Conservation (phyloP, 2,888 invertebrate genomes). For the Pterostichus niger region DNA sequence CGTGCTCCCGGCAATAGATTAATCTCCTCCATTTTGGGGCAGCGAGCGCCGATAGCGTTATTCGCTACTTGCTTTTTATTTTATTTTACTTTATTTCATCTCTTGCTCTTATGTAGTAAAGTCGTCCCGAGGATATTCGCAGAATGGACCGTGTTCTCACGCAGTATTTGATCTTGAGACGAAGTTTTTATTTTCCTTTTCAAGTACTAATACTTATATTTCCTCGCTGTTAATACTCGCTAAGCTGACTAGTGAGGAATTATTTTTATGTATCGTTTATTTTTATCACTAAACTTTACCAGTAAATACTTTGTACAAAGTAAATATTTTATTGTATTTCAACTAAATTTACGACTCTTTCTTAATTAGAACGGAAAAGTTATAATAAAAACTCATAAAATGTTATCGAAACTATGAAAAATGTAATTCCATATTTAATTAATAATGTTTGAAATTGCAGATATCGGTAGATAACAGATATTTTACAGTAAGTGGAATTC, state of each 20-base stretch:
- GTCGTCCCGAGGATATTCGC: slow-evolving; percentile 49
- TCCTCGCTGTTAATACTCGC: slow-evolving; percentile 29
- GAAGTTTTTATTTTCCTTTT: slow-evolving; percentile 52
- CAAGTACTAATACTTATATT: slow-evolving; percentile 66
- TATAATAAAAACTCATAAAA: too few species aligned
- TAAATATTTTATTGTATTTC: too few species aligned
- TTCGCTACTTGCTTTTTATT: slow-evolving; percentile 40
- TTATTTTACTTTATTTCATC: slow-evolving; percentile 54
- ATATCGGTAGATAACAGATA: too few species aligned
- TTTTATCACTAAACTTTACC: slow-evolving; percentile 11
- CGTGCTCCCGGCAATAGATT: slow-evolving; percentile 63
- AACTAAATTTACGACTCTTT: too few species aligned
- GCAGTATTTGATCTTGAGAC: slow-evolving; percentile 55
- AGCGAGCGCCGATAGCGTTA: too few species aligned
- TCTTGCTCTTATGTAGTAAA: slow-evolving; percentile 56
- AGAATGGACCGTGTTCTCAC: slow-evolving; percentile 9
- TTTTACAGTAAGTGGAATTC: too few species aligned
- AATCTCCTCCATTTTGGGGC: slow-evolving; percentile 54
- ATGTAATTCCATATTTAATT: too few species aligned
- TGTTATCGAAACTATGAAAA: too few species aligned
- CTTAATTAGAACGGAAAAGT: too few species aligned
- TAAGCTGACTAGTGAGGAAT: slow-evolving; percentile 63
- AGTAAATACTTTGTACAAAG: too few species aligned
- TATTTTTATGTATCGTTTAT: slow-evolving; percentile 49
- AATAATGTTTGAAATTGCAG: too few species aligned